phyloP scores from a whole-genome alignment of 1,140 invertebrate species.

The Lycorma delicatula region DNA sequence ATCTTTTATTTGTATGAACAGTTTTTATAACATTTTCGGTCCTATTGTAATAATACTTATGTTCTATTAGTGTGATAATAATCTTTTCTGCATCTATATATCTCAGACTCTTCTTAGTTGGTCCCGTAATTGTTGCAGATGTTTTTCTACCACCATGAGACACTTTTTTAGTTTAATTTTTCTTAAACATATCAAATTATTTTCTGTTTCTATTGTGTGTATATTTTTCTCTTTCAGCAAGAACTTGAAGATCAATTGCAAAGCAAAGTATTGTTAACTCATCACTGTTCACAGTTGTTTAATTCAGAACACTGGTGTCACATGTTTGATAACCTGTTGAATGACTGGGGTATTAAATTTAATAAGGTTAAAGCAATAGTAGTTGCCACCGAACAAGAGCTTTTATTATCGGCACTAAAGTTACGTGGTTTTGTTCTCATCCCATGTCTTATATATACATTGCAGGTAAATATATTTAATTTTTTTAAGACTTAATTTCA shows the following conservation, averaged over 20 bases:
- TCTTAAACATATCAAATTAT: too few species aligned
- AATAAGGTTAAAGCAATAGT: constrained; percentile 42
- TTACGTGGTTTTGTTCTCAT: constrained; percentile 38
- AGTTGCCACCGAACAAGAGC: constrained; percentile 35
- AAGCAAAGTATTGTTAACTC: constrained; percentile 25
- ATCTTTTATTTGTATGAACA: too few species aligned
- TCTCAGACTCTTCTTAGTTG: too few species aligned
- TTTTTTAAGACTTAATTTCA: too few species aligned
- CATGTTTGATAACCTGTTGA: constrained; percentile 37
- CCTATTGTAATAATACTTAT: too few species aligned
- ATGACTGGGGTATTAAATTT: constrained; percentile 39
- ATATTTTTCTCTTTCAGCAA: constrained; percentile 19
- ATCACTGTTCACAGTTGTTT: constrained; percentile 21
- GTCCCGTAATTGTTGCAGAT: too few species aligned
- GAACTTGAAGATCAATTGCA: constrained; percentile 23
- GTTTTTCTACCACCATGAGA: too few species aligned
- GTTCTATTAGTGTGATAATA: too few species aligned
- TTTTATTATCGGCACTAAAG: constrained; percentile 36
- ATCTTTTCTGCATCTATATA: too few species aligned
- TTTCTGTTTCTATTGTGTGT: too few species aligned
- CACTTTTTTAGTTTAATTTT: too few species aligned
- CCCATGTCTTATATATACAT: constrained; percentile 41
- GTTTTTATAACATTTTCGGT: too few species aligned
- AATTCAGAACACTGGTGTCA: constrained; percentile 36
- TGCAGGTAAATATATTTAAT: constrained; percentile 40